Evolutionary conservation across 23 tunicate genomes (phyloP).

Genomic region (Phallusia fumigata): DNA sequence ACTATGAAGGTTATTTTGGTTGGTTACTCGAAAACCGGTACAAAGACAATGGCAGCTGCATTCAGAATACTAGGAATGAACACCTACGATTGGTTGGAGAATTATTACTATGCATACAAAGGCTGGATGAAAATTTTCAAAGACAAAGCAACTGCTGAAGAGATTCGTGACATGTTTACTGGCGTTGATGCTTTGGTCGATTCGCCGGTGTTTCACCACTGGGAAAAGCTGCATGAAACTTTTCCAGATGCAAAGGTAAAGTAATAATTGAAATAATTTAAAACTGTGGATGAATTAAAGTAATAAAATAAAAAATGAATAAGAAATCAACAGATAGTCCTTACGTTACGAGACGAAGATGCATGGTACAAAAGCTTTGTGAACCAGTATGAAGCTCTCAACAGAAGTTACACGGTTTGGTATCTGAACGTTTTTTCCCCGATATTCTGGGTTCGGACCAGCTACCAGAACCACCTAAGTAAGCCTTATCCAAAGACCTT

Average conservation of each 20-base stretch:
- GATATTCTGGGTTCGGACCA: not conserved
- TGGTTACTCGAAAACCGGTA: constrained; percentile 9
- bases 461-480: too few relatives aligned
- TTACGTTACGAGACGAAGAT: too few relatives aligned
- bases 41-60: constrained; percentile 5
- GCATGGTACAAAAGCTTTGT: too few relatives aligned
- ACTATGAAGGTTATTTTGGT: constrained; percentile 9
- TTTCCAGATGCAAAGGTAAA: not conserved
- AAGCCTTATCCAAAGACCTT: too few relatives aligned
- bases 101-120: not conserved
- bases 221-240: not conserved
- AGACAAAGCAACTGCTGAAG: not conserved
- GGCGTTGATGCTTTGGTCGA: not conserved
- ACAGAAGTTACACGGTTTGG: not conserved
- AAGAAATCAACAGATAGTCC: too few relatives aligned
- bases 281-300: too few relatives aligned
- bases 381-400: not conserved
- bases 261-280: too few relatives aligned
- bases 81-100: not conserved
- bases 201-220: not conserved
- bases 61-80: not conserved
- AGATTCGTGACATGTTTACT: not conserved
- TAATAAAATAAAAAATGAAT: too few relatives aligned
- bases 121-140: not conserved
- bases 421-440: not conserved